phyloP scores from a whole-genome alignment of 2,888 invertebrate genomes.

The Erebia palarica region DNA sequence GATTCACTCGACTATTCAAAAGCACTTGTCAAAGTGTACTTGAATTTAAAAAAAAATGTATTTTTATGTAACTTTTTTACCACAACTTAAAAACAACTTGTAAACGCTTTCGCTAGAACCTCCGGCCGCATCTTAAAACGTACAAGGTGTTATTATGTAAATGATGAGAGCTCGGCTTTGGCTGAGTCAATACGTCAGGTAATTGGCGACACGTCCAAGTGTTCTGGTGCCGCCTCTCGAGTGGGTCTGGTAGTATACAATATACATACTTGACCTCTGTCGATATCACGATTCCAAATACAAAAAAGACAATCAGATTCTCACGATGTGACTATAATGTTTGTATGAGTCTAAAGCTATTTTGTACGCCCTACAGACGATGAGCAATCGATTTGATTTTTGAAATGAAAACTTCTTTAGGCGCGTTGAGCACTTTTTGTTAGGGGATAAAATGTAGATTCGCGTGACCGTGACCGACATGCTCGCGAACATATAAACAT shows the following conservation, averaged over 20 bases:
- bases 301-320: constrained; percentile 32
- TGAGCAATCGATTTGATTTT: constrained; percentile 7
- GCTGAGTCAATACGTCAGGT: constrained; percentile 78
- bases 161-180: constrained; percentile 79
- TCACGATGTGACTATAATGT: constrained; percentile 24
- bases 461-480: no score
- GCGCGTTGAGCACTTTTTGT: no score
- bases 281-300: constrained; percentile 42
- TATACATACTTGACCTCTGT: constrained; percentile 54
- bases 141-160: constrained; percentile 81
- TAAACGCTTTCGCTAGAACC: constrained; percentile 39
- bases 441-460: no score
- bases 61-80: no score
- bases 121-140: constrained; percentile 45
- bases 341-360: not conserved
- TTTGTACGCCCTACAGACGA: not conserved
- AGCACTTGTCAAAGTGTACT: no score
- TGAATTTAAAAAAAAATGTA: no score
- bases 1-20: no score
- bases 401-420: no score
- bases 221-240: constrained; percentile 20
- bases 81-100: not conserved
- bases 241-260: constrained; percentile 10
- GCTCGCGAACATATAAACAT: no score
- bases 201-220: constrained; percentile 73